A percentile compares a stretch with the other conserved stretches of the same genome.
phyloP scores from a whole-genome alignment of 2,888 invertebrate genomes.

The Acanthosepion esculentum region DNA sequence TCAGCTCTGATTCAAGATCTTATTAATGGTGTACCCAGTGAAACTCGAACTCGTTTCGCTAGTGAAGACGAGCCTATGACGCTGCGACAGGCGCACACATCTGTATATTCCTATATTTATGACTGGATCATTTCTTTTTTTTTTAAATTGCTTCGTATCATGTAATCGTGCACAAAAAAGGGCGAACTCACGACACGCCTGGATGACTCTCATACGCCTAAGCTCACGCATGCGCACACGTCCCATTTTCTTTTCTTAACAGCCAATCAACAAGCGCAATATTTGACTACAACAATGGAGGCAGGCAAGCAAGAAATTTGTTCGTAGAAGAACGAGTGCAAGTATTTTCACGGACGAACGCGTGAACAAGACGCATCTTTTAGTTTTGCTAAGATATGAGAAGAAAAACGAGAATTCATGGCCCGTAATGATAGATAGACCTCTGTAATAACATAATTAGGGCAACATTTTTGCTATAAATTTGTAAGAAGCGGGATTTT shows the following conservation, averaged over 20 bases:
- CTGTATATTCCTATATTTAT: background rate
- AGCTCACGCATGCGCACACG: background rate
- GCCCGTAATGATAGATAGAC: background rate
- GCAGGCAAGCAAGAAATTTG: background rate
- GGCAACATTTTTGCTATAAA: background rate
- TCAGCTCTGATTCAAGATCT: background rate
- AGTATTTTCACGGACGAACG: slow-evolving; percentile 16
- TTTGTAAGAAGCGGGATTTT: too few relatives aligned
- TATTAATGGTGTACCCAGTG: background rate
- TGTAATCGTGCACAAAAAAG: background rate
- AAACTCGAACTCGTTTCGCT: background rate
- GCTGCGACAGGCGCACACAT: background rate
- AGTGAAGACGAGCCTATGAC: background rate
- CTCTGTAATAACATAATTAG: background rate
- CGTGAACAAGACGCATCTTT: background rate
- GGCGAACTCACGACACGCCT: background rate
- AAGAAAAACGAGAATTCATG: slow-evolving; percentile 34
- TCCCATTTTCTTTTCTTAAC: background rate
- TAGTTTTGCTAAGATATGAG: background rate
- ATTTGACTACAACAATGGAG: background rate
- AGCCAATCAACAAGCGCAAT: background rate
- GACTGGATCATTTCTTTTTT: background rate
- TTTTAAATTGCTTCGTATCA: background rate
- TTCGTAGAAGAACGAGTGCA: background rate
- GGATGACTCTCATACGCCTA: background rate